Evolutionary conservation across 2,888 invertebrate genomes (phyloP), one percentile per base, ranked within the genome.

Genomic region (Antheraea assamensis): DNA sequence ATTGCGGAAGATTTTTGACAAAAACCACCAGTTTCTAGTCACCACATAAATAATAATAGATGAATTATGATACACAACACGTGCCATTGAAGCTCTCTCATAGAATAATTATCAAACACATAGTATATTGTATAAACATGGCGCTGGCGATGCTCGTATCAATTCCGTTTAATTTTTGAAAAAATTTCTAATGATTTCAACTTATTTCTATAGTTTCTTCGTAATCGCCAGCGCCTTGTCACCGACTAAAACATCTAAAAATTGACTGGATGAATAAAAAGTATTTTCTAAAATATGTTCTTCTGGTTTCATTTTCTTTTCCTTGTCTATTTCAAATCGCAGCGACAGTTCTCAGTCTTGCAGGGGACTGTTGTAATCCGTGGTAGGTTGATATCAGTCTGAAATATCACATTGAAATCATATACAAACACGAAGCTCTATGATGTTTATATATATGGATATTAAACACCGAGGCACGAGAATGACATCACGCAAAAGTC

Each of bases 71-170:
- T 78, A 83, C 81, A 83, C 76, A 81, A 85, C 87, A 82, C 87
- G 93, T 92, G 92, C 92, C 92, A 93, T 92, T 27, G 7, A 78
- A 77, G 87, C 87, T 89, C 88, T 90, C 87, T 88, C 83, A 81
- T 77, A 79, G 75, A 82, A 79, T 81, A 27, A 30, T 64, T 64
- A 21, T 27, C 4, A 42, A 27, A 64, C 61, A 64, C 4, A 64
- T 64, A 30, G 30, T 58, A 64, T 17, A 30, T 64, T 64, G n/a
- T 58, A 64, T 3, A 64, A 2, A 64, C 17, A 64, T 13, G 15
- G 30, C 61, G 61, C 30, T 64, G 17, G 17, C 17, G 61, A 30
- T 21, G 8, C 13, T 15, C 15, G 15, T 27, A 24, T 27, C 27
- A 10, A 15, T 61, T 61, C 27, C 15, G 2, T 61, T 58, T 10